Evolutionary conservation across 2,797 vertebrate genomes (phyloP).

Genomic region (Eospalax fontanierii): DNA sequence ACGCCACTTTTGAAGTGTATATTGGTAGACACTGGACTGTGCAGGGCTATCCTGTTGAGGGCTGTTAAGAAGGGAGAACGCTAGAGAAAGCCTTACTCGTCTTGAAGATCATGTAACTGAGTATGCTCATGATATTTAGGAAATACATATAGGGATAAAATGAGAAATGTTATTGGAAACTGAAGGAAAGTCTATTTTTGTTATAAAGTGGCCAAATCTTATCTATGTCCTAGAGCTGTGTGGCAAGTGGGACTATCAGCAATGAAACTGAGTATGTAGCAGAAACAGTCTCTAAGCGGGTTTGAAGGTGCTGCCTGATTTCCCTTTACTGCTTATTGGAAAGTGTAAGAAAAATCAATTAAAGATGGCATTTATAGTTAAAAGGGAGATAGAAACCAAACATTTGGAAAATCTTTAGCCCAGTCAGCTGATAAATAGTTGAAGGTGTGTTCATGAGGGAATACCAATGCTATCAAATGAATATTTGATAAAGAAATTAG

Average conservation of each 20-base stretch:
- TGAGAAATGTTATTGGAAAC: neutral
- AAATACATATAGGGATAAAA: neutral
- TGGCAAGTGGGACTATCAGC: neutral
- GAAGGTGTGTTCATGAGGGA: neutral
- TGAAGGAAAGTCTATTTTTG: neutral
- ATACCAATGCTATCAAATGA: neutral
- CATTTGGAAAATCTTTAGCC: neutral
- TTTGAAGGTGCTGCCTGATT: neutral
- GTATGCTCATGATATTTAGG: neutral
- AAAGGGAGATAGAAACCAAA: neutral
- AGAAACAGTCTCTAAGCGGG: neutral
- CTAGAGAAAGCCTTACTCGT: neutral
- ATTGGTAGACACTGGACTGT: neutral
- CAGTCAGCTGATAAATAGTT: neutral
- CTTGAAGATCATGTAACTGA: neutral
- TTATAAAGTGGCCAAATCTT: neutral
- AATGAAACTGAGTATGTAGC: neutral
- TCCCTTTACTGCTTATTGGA: neutral
- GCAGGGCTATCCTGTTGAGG: neutral
- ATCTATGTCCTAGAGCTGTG: neutral
- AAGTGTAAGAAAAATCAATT: constrained; percentile 16
- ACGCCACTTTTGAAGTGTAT: neutral
- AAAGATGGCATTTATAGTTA: constrained; percentile 26
- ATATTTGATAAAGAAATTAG: constrained; percentile 5
- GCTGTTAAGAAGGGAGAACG: neutral